Evolutionary conservation across 2,113 vertebrate genomes (phyloP).

Genomic region (Sclerurus mexicanus): DNA sequence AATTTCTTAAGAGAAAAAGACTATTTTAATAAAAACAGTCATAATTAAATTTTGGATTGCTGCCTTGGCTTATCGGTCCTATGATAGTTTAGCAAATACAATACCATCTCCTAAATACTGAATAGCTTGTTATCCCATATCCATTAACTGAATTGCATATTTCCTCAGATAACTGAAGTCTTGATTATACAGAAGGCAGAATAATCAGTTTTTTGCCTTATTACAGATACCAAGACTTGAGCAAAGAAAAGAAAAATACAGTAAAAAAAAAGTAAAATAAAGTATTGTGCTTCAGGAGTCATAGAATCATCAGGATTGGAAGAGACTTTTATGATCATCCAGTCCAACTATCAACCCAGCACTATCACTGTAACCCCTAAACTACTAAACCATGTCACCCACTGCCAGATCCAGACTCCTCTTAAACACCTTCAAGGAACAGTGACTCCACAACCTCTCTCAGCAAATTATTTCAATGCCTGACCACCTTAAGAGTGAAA

Average conservation of each 20-base stretch:
- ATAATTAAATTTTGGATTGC: not conserved
- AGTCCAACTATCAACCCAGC: not conserved
- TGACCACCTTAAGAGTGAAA: not conserved
- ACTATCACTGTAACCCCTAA: not conserved
- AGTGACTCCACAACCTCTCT: not conserved
- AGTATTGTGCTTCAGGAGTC: not conserved
- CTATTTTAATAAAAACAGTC: not conserved
- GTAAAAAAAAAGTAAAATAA: not conserved
- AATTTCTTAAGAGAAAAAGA: not conserved
- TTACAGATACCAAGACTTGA: not conserved
- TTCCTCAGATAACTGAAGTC: not conserved
- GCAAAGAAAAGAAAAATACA: not conserved
- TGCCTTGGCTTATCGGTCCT: not conserved
- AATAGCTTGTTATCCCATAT: not conserved
- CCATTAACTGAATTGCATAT: not conserved
- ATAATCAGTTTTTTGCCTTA: not conserved
- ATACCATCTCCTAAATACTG: not conserved
- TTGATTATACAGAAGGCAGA: not conserved
- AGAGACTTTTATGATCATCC: no score
- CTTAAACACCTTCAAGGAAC: not conserved
- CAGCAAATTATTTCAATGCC: not conserved
- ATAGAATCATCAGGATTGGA: not conserved
- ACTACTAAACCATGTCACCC: no score
- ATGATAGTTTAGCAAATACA: not conserved
- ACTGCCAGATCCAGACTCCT: not conserved